A percentile compares a stretch with the other conserved stretches of the same genome.
Conservation (phyloP, 2,797 vertebrate species). For the Rallus crepitans region DNA sequence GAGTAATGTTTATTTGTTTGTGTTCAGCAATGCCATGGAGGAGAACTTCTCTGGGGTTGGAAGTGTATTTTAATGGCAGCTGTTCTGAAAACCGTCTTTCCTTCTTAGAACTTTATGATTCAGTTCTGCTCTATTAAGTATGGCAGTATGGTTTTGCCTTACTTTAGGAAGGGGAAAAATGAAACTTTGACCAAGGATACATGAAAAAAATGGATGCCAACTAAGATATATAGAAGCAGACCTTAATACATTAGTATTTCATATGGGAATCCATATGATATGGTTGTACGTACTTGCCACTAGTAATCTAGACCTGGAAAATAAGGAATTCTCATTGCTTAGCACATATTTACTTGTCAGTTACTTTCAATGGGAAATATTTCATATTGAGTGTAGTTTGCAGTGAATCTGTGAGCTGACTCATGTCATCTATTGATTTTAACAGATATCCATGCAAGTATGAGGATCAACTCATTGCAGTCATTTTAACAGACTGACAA, state of each 20-base stretch:
- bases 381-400: neutral
- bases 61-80: neutral
- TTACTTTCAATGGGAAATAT: neutral
- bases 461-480: neutral
- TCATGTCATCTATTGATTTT: neutral
- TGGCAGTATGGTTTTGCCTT: neutral
- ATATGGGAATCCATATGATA: neutral
- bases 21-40: neutral
- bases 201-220: neutral
- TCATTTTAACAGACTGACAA: neutral
- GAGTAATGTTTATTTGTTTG: neutral
- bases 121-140: neutral
- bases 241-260: neutral
- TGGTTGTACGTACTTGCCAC: neutral
- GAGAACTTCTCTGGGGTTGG: neutral
- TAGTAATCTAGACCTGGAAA: neutral
- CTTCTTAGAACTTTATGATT: neutral
- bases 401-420: neutral
- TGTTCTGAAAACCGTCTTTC: neutral
- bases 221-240: neutral
- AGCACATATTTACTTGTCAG: neutral
- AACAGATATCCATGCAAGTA: neutral
- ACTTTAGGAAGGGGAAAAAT: neutral
- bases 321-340: neutral
- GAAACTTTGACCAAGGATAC: neutral